Evolutionary conservation across 2,113 vertebrate genomes (phyloP).

Genomic region (Panthera uncia): DNA sequence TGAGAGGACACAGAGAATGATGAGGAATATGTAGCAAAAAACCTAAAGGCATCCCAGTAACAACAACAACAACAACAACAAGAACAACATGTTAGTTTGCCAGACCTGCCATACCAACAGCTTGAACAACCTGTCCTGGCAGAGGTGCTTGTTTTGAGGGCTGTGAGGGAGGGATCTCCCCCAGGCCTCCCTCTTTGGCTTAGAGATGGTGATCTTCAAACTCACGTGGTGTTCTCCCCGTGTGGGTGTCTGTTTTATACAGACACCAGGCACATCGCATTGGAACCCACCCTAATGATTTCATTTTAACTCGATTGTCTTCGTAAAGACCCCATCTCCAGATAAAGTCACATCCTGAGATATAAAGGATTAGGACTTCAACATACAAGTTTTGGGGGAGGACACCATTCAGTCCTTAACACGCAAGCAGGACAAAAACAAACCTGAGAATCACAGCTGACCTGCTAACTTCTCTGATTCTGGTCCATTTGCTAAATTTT

Average conservation of each 20-base stretch:
- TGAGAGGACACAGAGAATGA: background rate
- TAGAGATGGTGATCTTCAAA: background rate
- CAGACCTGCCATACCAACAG: background rate
- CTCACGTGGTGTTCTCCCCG: background rate
- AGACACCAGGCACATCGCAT: background rate
- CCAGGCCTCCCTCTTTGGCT: background rate
- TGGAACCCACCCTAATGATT: background rate
- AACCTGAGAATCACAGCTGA: background rate
- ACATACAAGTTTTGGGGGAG: background rate
- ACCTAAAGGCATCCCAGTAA: background rate
- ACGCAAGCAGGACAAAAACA: background rate
- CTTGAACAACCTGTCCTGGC: background rate
- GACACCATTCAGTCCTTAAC: background rate
- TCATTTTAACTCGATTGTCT: background rate
- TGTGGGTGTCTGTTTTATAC: background rate
- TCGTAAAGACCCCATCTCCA: background rate
- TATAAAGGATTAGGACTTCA: background rate
- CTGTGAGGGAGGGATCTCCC: background rate
- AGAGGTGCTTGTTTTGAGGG: background rate
- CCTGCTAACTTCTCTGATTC: background rate
- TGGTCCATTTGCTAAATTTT: background rate
- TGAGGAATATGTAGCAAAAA: background rate
- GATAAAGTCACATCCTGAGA: background rate
- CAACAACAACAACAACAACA: background rate
- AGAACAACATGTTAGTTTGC: background rate